These are phyloP conservation scores for Oncorhynchus gorbuscha DNA, from an alignment of 2,113 vertebrate genomes.

Conservation along the genomic window DNA sequence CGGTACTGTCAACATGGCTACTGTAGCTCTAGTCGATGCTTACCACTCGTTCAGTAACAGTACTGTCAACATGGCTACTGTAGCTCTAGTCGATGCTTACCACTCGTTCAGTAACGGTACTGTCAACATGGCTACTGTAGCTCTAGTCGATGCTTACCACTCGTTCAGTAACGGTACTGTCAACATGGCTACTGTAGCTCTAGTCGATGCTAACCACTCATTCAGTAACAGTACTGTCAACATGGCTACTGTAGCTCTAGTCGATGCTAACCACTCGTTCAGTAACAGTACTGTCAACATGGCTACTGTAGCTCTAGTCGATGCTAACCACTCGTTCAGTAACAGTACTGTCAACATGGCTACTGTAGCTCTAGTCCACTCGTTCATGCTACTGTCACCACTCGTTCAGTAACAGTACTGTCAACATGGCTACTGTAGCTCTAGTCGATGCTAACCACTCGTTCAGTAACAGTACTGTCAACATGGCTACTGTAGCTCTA, in stretches of 20 bases:
- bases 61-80: neutral
- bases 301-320: neutral
- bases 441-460: neutral
- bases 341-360: constrained; percentile 2
- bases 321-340: neutral
- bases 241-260: neutral
- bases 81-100: neutral
- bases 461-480: constrained; percentile 3
- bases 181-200: neutral
- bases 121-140: neutral
- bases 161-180: neutral
- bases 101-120: constrained; percentile 1
- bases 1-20: neutral
- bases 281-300: neutral
- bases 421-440: neutral
- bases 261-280: neutral
- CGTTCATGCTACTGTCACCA: too few species aligned
- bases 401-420: neutral
- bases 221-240: neutral
- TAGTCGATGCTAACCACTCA: neutral
- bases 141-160: neutral
- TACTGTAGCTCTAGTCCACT: neutral
- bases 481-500: neutral
- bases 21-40: neutral
- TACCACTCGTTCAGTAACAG: constrained; percentile 4